Evolutionary conservation across 2,888 invertebrate genomes (phyloP).

Genomic region (Hypomecis punctinalis): DNA sequence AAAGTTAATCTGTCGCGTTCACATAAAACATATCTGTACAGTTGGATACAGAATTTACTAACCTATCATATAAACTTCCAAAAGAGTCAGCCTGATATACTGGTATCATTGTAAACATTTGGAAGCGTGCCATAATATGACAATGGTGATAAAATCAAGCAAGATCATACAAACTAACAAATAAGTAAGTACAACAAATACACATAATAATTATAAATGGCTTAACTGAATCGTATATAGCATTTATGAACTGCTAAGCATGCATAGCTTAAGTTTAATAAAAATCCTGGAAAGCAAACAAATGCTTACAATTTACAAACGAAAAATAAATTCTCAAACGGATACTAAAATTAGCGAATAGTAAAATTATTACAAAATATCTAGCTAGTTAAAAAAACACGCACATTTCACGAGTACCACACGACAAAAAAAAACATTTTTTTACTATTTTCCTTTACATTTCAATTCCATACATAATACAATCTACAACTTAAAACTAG

Average conservation of each 20-base stretch:
- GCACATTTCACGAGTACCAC: constrained; percentile 66
- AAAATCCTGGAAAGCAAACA: constrained; percentile 79
- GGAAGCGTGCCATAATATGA: constrained; percentile 81
- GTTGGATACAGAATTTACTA: neutral
- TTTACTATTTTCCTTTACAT: constrained; percentile 41
- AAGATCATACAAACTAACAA: constrained; percentile 71
- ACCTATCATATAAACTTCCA: constrained; percentile 73
- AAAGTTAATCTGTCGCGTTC: neutral
- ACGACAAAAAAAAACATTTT: constrained; percentile 52
- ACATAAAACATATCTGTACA: neutral
- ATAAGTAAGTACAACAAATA: constrained; percentile 83
- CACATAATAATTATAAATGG: constrained; percentile 64
- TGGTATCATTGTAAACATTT: constrained; percentile 81
- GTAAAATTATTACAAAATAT: constrained; percentile 51
- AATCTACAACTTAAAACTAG: constrained; percentile 41
- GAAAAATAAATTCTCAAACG: constrained; percentile 58
- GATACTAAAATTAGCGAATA: constrained; percentile 45
- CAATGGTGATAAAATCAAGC: constrained; percentile 68
- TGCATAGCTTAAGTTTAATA: constrained; percentile 77
- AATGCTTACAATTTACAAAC: constrained; percentile 85
- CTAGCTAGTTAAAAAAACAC: constrained; percentile 57
- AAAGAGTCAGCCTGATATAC: constrained; percentile 52
- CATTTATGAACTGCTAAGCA: constrained; percentile 84
- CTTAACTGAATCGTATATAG: constrained; percentile 74
- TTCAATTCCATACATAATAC: constrained; percentile 49